Evolutionary conservation across 2,797 vertebrate genomes (phyloP).

Genomic region (Coracias cyanogaster): DNA sequence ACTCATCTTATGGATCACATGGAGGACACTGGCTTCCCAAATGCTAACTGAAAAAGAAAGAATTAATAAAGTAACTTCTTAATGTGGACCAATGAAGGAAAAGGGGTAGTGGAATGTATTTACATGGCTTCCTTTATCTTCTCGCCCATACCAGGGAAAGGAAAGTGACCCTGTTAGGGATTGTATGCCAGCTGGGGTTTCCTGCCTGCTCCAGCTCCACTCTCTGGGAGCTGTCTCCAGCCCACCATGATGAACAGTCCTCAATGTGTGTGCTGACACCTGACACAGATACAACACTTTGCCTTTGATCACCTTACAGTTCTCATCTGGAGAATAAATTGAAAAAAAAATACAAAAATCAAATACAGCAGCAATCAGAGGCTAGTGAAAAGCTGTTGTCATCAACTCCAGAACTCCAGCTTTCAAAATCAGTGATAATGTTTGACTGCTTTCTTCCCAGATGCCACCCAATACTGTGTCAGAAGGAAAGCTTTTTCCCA

Average conservation of each 20-base stretch:
- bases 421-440: too few relatives aligned
- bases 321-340: neutral
- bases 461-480: too few relatives aligned
- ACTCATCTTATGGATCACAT: neutral
- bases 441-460: too few relatives aligned
- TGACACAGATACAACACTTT: neutral
- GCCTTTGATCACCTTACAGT: neutral
- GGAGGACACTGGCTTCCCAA: neutral
- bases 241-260: fast-evolving
- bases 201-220: neutral
- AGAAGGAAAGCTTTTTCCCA: too few relatives aligned
- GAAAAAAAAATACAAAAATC: too few relatives aligned
- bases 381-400: neutral
- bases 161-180: neutral
- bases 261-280: neutral
- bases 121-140: neutral
- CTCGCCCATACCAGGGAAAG: neutral
- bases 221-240: neutral
- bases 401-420: neutral
- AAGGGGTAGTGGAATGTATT: neutral
- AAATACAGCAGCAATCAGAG: too few relatives aligned
- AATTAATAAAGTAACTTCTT: neutral
- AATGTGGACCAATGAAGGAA: neutral
- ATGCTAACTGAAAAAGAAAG: neutral
- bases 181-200: neutral